Evolutionary conservation across 2,888 invertebrate genomes (phyloP).

Genomic region (Selenia dentaria): DNA sequence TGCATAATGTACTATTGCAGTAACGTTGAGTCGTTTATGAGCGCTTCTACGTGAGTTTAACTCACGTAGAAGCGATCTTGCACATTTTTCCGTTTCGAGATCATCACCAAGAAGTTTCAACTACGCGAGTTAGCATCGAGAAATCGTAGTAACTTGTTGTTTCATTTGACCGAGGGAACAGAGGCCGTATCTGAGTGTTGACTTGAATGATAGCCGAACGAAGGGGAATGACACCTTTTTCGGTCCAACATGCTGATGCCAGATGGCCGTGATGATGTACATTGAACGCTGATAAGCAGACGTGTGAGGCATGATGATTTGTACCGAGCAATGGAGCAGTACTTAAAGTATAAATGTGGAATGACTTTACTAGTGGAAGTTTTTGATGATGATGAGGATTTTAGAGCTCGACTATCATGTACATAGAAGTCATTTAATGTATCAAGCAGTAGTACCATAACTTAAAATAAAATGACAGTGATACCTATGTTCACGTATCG

Average conservation of each 20-base stretch:
- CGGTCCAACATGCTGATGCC: conserved; percentile 50
- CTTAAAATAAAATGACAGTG: no score
- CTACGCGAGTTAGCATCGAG: conserved; percentile 26
- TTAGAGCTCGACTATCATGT: no score
- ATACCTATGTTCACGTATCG: no score
- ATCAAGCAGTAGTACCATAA: no score
- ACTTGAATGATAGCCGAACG: conserved; percentile 53
- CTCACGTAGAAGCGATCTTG: no score
- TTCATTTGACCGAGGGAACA: conserved; percentile 41
- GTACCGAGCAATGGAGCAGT: conserved; percentile 36
- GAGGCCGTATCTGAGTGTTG: conserved; percentile 44
- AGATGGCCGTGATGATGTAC: conserved; percentile 43
- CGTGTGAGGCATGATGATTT: neutral
- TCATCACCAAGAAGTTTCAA: neutral
- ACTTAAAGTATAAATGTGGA: conserved; percentile 1
- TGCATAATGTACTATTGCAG: no score
- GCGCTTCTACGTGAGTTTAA: no score
- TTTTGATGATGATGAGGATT: neutral
- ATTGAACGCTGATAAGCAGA: conserved; percentile 30
- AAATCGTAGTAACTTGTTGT: conserved; percentile 41
- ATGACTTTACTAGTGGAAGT: neutral
- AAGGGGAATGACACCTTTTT: conserved; percentile 62
- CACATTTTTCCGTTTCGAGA: no score
- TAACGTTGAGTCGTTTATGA: no score
- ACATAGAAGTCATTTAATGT: no score